Evolutionary conservation across 2,888 invertebrate genomes (phyloP).

Genomic region (Muscina levida): DNA sequence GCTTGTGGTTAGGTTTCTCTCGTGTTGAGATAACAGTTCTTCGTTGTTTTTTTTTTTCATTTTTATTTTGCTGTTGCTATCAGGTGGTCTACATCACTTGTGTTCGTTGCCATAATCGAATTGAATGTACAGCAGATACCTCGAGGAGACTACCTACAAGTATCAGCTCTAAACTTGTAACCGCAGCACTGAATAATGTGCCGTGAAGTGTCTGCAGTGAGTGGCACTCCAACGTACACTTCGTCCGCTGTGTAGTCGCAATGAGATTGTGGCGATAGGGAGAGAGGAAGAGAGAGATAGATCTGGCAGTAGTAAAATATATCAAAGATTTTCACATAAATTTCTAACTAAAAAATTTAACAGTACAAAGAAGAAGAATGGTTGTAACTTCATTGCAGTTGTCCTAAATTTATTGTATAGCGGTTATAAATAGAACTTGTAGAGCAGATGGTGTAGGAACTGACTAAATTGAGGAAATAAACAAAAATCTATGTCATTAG

Average conservation of each 20-base stretch:
- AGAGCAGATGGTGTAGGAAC: too few species aligned
- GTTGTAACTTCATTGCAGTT: too few species aligned
- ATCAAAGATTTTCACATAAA: too few species aligned
- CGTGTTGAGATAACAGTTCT: constrained; percentile 54
- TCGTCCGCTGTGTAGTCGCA: background rate
- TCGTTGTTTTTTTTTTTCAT: constrained; percentile 27
- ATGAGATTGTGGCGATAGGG: too few species aligned
- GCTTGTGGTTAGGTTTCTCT: constrained; percentile 39
- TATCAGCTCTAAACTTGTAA: constrained; percentile 23
- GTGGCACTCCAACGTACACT: constrained; percentile 51
- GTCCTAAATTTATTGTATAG: too few species aligned
- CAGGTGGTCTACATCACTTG: constrained; percentile 19
- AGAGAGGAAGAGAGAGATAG: too few species aligned
- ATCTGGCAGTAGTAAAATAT: too few species aligned
- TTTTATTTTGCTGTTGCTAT: background rate
- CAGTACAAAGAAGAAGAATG: too few species aligned
- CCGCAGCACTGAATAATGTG: constrained; percentile 23
- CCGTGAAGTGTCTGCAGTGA: constrained; percentile 57
- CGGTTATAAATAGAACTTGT: too few species aligned
- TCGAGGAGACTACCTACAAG: constrained; percentile 32
- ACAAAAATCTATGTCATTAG: too few species aligned
- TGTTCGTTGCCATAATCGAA: constrained; percentile 56
- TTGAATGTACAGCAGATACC: constrained; percentile 55
- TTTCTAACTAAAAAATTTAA: too few species aligned
- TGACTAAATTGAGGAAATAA: too few species aligned